Conservation (phyloP, 2,113 vertebrate genomes). For the Peromyscus leucopus region DNA sequence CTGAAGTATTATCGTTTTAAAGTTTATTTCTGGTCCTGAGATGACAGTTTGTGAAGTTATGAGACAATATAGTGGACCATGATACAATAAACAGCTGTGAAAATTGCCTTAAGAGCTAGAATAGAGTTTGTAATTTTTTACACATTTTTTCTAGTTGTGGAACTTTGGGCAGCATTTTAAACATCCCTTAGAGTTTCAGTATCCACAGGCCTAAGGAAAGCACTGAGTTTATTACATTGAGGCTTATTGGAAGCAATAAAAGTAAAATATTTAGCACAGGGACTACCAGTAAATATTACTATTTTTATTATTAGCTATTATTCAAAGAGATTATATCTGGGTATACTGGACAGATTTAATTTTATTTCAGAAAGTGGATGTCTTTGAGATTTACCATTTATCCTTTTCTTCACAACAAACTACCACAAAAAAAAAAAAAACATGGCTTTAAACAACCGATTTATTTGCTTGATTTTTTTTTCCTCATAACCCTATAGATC, state of each 20-base stretch:
- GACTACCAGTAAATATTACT: slow-evolving; percentile 51
- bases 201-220: neutral
- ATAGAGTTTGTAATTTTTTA: neutral
- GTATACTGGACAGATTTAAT: slow-evolving; percentile 15
- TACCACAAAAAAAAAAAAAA: neutral
- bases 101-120: slow-evolving; percentile 11
- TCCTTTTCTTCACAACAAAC: neutral
- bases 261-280: slow-evolving; percentile 52
- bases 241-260: slow-evolving; percentile 51
- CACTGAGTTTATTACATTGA: neutral
- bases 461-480: neutral
- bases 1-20: neutral
- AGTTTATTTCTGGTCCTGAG: neutral
- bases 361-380: slow-evolving; percentile 63
- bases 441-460: neutral
- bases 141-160: neutral
- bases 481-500: neutral
- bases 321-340: slow-evolving; percentile 24
- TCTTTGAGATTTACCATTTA: slow-evolving; percentile 36
- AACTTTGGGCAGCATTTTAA: slow-evolving; percentile 18
- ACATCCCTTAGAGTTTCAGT: neutral
- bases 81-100: neutral
- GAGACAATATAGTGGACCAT: neutral
- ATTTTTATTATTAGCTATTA: slow-evolving; percentile 65
- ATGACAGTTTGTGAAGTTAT: slow-evolving; percentile 12